phyloP scores from a whole-genome alignment of 2,797 vertebrate species.

The Squalus acanthias region DNA sequence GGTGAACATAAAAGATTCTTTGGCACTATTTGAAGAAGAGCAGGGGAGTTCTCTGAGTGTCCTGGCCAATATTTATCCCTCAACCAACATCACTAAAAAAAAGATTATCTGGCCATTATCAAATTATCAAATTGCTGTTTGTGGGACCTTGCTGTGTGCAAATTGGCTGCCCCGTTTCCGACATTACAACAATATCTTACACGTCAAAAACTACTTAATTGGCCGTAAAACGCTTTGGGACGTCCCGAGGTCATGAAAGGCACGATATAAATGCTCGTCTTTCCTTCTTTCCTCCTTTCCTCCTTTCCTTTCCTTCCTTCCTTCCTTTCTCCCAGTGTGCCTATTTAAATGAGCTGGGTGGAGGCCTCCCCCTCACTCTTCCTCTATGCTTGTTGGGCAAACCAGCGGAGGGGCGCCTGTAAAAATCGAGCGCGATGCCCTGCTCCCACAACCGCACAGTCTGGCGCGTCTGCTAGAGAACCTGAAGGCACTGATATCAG shows the following conservation, averaged over 20 bases:
- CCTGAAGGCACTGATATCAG: background rate
- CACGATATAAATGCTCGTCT: background rate
- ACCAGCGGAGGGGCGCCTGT: background rate
- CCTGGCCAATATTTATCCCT: background rate
- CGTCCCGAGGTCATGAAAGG: background rate
- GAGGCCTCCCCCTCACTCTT: background rate
- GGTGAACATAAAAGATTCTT: background rate
- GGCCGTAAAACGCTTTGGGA: background rate
- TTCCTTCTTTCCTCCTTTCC: background rate
- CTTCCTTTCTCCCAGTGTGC: background rate
- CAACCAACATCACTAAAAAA: background rate
- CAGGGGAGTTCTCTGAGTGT: background rate
- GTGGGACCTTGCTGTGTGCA: too few relatives aligned
- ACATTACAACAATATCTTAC: background rate
- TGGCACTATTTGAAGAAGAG: background rate
- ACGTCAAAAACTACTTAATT: background rate
- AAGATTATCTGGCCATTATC: background rate
- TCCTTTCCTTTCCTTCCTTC: background rate
- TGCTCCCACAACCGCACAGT: background rate
- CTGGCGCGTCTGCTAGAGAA: background rate
- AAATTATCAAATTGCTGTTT: background rate
- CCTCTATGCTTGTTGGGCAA: background rate
- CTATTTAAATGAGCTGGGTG: background rate
- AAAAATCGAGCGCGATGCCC: background rate
- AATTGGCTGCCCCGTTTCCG: background rate